Evolutionary conservation across 2,888 invertebrate species (phyloP), one percentile per base, ranked within the genome.

Genomic region (Nudaria mundana): DNA sequence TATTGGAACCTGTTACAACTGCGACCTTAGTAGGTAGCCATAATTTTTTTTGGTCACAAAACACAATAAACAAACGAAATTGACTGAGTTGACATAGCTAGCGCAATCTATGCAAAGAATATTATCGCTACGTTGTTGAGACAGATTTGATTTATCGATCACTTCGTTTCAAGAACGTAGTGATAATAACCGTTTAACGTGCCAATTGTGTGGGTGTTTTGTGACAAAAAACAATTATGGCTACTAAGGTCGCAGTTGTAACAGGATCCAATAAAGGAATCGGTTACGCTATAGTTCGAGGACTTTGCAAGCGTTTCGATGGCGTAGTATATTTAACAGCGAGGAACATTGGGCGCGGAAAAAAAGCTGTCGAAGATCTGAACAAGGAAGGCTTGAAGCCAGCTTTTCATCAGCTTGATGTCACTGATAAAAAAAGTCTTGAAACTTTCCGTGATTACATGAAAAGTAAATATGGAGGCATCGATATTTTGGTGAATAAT

Each of bases 401-500:
- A 0, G 37, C 38, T 12, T 66, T 49, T 28, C 58, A 63, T 13
- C 37, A 43, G 12, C 31, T 49, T 0, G 48, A 45, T 10, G 40
- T 49, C 1, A 48, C 49, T 1, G 51, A 57, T 52, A 67, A 76
- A 39, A 60, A 66, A 3, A 94, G 93, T 52, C 85, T 93, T 6
- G 59, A 76, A 2, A 74, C 51, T 10, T 91, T 94, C 49, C 72
- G 81, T 5, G 87, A 92, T 39, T 84, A 90, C 50, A 70, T 95
- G 2, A 76, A 90, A 46, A 61, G 78, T 5, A 89, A 84, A 5
- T 85, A 94, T 62, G 92, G 91, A 11, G 93, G 94, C 0, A 71
- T 95, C 8, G 93, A 95, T 71, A 77, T 95, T 5, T 79, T 95
- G 1, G 87, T 95, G 5, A 95, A 95, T 67, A 95, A 95, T 73